These are phyloP conservation scores for Malacoctenus gilli DNA, from an alignment of 2,797 vertebrate genomes.

Conservation along the genomic window DNA sequence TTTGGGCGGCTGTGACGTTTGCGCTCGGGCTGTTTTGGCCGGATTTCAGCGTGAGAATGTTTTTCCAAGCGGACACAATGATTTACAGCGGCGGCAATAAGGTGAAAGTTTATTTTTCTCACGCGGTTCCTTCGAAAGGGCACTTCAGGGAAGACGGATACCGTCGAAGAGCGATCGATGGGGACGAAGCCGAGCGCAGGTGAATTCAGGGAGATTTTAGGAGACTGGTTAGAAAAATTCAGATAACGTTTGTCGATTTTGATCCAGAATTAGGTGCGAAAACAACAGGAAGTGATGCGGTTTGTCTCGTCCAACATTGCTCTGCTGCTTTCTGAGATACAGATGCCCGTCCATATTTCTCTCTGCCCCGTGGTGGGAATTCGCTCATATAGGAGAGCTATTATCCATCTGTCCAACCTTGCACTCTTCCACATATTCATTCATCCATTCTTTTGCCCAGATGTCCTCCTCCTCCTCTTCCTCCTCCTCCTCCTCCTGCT, in stretches of 20 bases:
- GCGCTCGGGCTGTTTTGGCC: not conserved
- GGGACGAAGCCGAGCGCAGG: no score
- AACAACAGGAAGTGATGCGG: no score
- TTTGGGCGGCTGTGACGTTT: not conserved
- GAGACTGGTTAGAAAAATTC: no score
- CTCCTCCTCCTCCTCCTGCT: slow-evolving; percentile 20
- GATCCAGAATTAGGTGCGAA: no score
- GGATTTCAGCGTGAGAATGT: not conserved
- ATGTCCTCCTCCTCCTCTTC: slow-evolving; percentile 32
- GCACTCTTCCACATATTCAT: slow-evolving; percentile 24
- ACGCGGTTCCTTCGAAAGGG: not conserved
- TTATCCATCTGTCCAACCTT: slow-evolving; percentile 65
- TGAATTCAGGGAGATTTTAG: no score
- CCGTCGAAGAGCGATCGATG: no score
- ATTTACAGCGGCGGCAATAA: not conserved
- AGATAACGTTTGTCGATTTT: no score
- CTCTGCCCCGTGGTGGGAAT: slow-evolving; percentile 30
- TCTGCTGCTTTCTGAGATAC: not conserved
- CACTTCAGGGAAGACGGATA: no score
- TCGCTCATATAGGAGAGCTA: slow-evolving; percentile 39
- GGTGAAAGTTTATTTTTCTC: not conserved
- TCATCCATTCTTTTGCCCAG: slow-evolving; percentile 34
- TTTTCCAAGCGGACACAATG: not conserved
- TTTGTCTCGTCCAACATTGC: not conserved
- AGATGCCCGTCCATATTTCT: slow-evolving; percentile 37